Conservation (phyloP, 2,797 vertebrate genomes). For the Gephyroberyx darwinii region DNA sequence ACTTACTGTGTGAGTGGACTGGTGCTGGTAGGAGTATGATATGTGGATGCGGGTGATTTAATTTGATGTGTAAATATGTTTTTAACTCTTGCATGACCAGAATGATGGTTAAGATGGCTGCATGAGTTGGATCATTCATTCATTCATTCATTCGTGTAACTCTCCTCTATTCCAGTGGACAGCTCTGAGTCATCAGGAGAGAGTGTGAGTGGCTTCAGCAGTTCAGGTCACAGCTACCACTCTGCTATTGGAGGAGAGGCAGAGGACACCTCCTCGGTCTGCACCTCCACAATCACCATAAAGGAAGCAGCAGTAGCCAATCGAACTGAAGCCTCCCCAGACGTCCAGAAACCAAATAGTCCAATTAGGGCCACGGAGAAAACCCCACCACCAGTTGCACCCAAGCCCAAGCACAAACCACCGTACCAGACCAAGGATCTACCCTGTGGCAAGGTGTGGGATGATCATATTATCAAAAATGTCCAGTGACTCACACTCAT, state of each 20-base stretch:
- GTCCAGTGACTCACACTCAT: too few species aligned
- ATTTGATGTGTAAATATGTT: background rate
- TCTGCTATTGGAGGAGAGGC: conserved; percentile 73
- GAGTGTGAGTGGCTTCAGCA: conserved; percentile 84
- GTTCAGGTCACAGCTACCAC: conserved; percentile 78
- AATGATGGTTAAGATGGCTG: background rate
- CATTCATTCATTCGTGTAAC: background rate
- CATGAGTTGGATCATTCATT: background rate
- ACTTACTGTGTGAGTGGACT: conserved; percentile 73
- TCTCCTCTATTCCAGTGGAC: conserved; percentile 75
- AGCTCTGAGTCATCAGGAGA: conserved; percentile 84
- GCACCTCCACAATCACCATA: conserved; percentile 40
- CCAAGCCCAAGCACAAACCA: conserved; percentile 44
- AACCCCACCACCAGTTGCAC: conserved; percentile 40
- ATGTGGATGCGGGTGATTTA: background rate
- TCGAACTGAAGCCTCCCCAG: conserved; percentile 25
- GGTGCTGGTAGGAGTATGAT: background rate
- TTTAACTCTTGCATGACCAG: background rate
- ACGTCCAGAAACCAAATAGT: conserved; percentile 33
- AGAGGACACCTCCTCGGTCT: conserved; percentile 71
- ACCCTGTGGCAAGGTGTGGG: conserved; percentile 65
- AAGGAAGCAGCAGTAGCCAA: conserved; percentile 49
- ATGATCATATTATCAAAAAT: too few species aligned
- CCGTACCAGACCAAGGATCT: conserved; percentile 46
- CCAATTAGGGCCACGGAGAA: conserved; percentile 35